Evolutionary conservation across 1,140 invertebrate genomes (phyloP), one percentile per base, ranked within the genome.

Genomic region (Pogonus chalceus): DNA sequence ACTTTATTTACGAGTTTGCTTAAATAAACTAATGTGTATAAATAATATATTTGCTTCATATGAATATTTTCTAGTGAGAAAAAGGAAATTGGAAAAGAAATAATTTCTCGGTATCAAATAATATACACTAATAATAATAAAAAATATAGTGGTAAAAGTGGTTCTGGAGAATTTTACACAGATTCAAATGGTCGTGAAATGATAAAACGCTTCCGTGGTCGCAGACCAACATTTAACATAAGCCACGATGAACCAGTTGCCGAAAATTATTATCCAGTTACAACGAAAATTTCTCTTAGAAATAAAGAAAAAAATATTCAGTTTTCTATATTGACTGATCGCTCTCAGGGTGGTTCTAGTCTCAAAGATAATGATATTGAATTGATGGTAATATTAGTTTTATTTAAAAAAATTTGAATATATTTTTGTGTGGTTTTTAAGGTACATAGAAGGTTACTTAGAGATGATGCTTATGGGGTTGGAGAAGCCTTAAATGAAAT

Each of bases 261-360:
- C 37, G 87, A 84, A 1, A 98, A 98, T 69, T 97, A 95, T 69
- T 96, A 92, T 69, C 95, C 95, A 0, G 79, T 97, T 0, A 93
- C 90, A 20, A 85, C 84, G 2, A 78, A 85, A 52, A 91, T 96
- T 35, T 31, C 53, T 16, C 60, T 64, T 22, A 51, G 47, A 56
- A 59, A 64, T 54, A 23, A 64, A 59, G 31, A 61, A 31, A 54
- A 10, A 35, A 69, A 73, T n/a, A 58, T 75, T 0, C 76, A 78
- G 16, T 57, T 88, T 9, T 79, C 76, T n/a, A 71, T 94, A 0
- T 64, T 97, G 0, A 90, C 82, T 7, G 95, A 98, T 68, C 73
- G 95, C 52, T 78, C 88, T 0, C 85, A 96, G 71, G 95, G 93
- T 20, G 94, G 90, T 1, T 74, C 79, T 2, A 92, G 89, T 60